Conservation (phyloP, 2,797 vertebrate genomes). For the Coregonus ussuriensis region DNA sequence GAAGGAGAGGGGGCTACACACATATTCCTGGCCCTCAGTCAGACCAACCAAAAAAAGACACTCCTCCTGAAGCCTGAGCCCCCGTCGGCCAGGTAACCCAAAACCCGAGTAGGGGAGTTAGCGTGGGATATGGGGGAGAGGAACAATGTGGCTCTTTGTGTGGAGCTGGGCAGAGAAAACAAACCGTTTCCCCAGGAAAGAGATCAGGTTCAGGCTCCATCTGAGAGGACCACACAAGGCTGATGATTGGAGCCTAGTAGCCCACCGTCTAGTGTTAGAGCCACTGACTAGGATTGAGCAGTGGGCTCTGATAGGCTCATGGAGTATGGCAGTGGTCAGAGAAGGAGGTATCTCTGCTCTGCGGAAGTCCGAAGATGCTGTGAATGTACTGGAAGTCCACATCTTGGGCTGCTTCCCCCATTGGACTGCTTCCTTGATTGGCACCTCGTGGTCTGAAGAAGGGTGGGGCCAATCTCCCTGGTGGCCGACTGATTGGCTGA, state of each 20-base stretch:
- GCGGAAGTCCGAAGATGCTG: slow-evolving; percentile 28
- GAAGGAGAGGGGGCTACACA: slow-evolving; percentile 18
- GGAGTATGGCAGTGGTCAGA: slow-evolving; percentile 12
- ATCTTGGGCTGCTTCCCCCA: slow-evolving; percentile 21
- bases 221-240: slow-evolving; percentile 79
- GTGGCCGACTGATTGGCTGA: slow-evolving; percentile 50
- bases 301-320: no score
- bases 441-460: slow-evolving; percentile 61
- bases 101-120: slow-evolving; percentile 73
- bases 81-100: slow-evolving; percentile 72
- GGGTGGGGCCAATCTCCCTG: slow-evolving; percentile 55
- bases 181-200: slow-evolving; percentile 79
- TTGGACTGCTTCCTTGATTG: slow-evolving; percentile 63
- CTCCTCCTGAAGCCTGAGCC: slow-evolving; percentile 43
- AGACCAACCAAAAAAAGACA: slow-evolving; percentile 61
- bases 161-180: slow-evolving; percentile 73
- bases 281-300: no score
- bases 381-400: slow-evolving; percentile 24
- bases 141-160: slow-evolving; percentile 80
- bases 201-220: slow-evolving; percentile 76
- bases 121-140: slow-evolving; percentile 72
- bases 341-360: background rate
- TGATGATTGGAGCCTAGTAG: slow-evolving; percentile 44
- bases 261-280: no score
- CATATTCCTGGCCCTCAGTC: slow-evolving; percentile 67